Conservation (phyloP, 2,113 vertebrate genomes). For the Cynopterus brachyotis region DNA sequence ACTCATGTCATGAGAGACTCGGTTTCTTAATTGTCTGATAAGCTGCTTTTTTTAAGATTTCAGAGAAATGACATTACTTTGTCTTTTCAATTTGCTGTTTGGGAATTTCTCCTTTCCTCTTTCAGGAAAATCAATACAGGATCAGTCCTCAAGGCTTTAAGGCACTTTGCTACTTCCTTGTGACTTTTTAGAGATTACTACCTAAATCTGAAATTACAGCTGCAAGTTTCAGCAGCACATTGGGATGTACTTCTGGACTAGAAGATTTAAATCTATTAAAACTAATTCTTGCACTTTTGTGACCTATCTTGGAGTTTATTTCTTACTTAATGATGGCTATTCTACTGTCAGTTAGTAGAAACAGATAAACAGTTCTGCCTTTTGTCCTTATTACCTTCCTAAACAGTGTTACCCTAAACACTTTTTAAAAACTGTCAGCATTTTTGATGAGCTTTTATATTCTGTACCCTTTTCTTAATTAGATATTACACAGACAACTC, state of each 20-base stretch:
- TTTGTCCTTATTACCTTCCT: neutral
- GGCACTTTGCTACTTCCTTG: neutral
- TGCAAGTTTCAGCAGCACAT: neutral
- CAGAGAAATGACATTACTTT: neutral
- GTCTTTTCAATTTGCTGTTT: neutral
- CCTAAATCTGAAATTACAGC: neutral
- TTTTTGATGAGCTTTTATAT: neutral
- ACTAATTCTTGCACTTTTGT: neutral
- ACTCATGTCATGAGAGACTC: neutral
- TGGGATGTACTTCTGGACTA: neutral
- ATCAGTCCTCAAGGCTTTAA: neutral
- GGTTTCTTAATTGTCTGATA: neutral
- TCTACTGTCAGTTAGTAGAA: neutral
- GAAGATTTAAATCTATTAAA: neutral
- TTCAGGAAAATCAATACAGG: neutral
- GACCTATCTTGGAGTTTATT: neutral
- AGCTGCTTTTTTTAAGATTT: neutral
- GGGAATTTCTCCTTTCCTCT: conserved; percentile 11
- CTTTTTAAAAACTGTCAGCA: neutral
- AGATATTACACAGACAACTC: neutral
- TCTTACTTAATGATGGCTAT: neutral
- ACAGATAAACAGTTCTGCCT: neutral
- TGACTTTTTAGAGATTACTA: neutral
- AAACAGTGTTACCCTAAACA: neutral
- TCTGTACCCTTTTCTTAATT: neutral